These are phyloP conservation scores for Chaetogeoica ovagalla DNA, from an alignment of 2,888 invertebrate species.

Conservation along the genomic window DNA sequence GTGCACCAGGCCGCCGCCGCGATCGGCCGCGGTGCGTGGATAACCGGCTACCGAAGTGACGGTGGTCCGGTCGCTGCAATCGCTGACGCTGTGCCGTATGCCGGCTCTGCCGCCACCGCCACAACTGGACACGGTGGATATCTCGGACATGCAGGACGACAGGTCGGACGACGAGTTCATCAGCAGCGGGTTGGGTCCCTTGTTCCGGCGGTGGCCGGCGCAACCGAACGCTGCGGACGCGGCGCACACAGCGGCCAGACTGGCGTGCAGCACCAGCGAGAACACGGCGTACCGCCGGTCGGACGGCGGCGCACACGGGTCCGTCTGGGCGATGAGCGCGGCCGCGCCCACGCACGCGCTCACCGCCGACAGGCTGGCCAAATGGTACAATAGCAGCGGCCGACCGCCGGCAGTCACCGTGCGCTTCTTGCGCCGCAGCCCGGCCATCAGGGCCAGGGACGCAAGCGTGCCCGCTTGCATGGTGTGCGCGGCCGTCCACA, in stretches of 20 bases:
- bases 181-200: conserved; percentile 54
- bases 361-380: conserved; percentile 63
- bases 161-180: conserved; percentile 56
- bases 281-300: conserved; percentile 63
- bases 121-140: conserved; percentile 56
- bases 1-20: conserved; percentile 52
- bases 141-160: conserved; percentile 57
- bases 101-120: conserved; percentile 46
- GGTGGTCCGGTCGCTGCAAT: conserved; percentile 53
- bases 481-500: conserved; percentile 62
- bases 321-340: conserved; percentile 61
- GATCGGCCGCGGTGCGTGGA: conserved; percentile 15
- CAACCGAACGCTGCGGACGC: conserved; percentile 56
- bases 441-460: conserved; percentile 62
- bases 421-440: conserved; percentile 58
- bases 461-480: conserved; percentile 63
- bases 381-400: conserved; percentile 62
- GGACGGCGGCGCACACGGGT: conserved; percentile 62
- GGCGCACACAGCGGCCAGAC: conserved; percentile 62
- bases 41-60: conserved; percentile 7
- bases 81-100: conserved; percentile 53
- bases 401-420: conserved; percentile 36
- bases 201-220: conserved; percentile 41
- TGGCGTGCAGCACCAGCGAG: conserved; percentile 63
- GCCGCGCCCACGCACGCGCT: conserved; percentile 64